Evolutionary conservation across 2,888 invertebrate genomes (phyloP), one percentile per base, ranked within the genome.

Genomic region (Tillus elongatus): DNA sequence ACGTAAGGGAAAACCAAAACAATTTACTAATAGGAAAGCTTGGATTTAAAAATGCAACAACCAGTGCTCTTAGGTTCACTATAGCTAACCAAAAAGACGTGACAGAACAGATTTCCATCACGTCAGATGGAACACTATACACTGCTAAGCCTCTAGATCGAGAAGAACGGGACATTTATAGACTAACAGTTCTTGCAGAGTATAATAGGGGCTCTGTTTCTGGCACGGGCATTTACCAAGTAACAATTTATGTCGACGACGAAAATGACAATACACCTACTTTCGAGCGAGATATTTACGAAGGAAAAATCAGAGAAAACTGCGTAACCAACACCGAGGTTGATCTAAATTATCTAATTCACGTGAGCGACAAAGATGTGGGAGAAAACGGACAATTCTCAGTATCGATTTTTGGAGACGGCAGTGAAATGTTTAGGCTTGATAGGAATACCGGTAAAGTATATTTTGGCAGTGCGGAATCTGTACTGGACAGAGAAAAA

Each of bases 221-320:
- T 37, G 76, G 77, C 43, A 79, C 80, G 33, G 83, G 82, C 2
- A 79, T 85, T 38, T 86, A 84, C 56, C 86, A 85, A 71, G 81
- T 86, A 1, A 80, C 78, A 8, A 73, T 90, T 15, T 69, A 78
- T 36, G 86, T 90, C 1, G 83, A 85, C 41, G 90, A 91, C 56
- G 85, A 85, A 42, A 90, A 91, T 54, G 90, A 90, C 54, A 89
- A 89, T 54, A 74, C 87, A 2, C 92, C 93, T 0, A 63, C 75
- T 39, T 92, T 93, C 59, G 79, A 81, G 45, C 65, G 74, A 8
- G 57, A 72, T 1, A 60, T 69, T 1, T 92, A 89, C 57, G 82
- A 85, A 51, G 87, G 88, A 1, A 71, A 73, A 41, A 79, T 93
- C 10, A 66, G 69, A 29, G 92, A 93, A 66, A 89, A 92, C 60